phyloP scores from a whole-genome alignment of 2,888 invertebrate genomes.

The Atethmia centrago region DNA sequence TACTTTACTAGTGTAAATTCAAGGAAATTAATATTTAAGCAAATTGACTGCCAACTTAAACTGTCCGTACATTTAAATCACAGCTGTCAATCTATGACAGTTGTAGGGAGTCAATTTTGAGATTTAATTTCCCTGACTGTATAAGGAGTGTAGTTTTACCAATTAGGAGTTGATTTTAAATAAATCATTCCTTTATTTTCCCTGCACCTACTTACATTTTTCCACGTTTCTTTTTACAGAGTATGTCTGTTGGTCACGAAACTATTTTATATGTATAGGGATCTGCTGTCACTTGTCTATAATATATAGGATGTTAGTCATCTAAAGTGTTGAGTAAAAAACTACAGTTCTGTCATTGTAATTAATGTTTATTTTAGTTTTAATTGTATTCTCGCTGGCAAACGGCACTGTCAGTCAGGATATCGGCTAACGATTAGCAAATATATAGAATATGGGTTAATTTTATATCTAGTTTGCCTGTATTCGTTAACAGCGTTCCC shows the following conservation, averaged over 20 bases:
- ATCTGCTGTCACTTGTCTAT: conserved; percentile 3
- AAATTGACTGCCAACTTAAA: no score
- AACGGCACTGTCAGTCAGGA: conserved; percentile 31
- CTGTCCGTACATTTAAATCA: no score
- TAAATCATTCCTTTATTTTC: background rate
- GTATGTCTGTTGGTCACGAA: background rate
- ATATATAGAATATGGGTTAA: background rate
- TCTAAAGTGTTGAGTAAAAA: conserved; percentile 22
- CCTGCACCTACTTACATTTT: no score
- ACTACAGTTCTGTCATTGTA: conserved; percentile 32
- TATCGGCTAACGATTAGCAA: conserved; percentile 2
- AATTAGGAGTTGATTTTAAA: no score
- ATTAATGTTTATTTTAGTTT: conserved; percentile 48
- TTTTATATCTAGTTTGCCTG: background rate
- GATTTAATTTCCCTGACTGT: no score
- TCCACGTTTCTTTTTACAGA: background rate
- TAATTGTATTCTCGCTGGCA: conserved; percentile 35
- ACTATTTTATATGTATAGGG: background rate
- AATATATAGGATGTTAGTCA: conserved; percentile 17
- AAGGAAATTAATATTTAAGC: no score
- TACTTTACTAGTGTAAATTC: background rate
- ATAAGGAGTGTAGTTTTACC: no score
- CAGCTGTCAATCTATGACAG: no score
- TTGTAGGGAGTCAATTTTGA: no score
- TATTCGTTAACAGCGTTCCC: background rate